Conservation (phyloP, 2,797 vertebrate genomes). For the Peromyscus eremicus region DNA sequence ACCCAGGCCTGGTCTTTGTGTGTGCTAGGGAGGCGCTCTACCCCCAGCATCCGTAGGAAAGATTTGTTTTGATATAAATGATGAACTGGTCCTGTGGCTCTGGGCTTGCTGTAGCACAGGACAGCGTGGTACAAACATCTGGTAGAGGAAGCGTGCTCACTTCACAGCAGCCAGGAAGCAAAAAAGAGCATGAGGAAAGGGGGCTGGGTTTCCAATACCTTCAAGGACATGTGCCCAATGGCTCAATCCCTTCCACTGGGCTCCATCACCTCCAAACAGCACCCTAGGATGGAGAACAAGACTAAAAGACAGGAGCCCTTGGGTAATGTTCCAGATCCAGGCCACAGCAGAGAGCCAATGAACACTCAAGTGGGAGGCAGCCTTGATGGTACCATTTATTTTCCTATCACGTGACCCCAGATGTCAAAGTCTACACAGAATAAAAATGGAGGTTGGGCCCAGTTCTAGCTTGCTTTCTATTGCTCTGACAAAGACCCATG, state of each 20-base stretch:
- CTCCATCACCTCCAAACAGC: not conserved
- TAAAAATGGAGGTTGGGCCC: accelerated
- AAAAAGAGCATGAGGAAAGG: not conserved
- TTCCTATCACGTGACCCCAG: not conserved
- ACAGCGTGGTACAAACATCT: not conserved
- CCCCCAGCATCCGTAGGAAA: not conserved
- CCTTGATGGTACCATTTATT: not conserved
- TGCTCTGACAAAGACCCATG: not conserved
- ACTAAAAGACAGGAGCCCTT: not conserved
- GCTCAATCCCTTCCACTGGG: too few species aligned
- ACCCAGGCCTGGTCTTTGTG: not conserved
- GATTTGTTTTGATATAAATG: not conserved
- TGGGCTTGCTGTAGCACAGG: not conserved
- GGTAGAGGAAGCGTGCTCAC: not conserved
- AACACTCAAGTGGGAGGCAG: not conserved
- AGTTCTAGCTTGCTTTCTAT: not conserved
- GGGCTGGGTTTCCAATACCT: not conserved
- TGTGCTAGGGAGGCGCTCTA: not conserved
- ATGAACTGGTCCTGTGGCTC: not conserved
- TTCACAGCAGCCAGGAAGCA: not conserved
- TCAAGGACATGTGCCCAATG: not conserved
- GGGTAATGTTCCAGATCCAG: not conserved
- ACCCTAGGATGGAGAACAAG: not conserved
- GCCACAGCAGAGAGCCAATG: too few species aligned
- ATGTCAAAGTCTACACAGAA: accelerated